These are phyloP conservation scores for Murina feae DNA, from an alignment of 2,113 vertebrate species.

Conservation along the genomic window DNA sequence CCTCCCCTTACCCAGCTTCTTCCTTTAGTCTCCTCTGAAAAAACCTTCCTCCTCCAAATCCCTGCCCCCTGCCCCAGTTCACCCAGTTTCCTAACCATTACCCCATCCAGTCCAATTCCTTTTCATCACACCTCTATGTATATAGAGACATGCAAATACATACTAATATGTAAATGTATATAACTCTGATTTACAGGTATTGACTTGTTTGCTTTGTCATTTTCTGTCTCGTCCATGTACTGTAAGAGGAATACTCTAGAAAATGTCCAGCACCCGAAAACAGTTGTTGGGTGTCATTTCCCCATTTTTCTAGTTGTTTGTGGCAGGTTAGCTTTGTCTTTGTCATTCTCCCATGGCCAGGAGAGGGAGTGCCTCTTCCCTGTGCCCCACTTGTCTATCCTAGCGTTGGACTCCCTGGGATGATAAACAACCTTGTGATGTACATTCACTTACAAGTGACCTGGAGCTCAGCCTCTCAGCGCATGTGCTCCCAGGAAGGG, in stretches of 20 bases:
- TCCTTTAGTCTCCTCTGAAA: background rate
- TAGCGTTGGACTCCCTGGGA: background rate
- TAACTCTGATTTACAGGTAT: background rate
- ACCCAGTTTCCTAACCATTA: background rate
- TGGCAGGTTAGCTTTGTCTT: background rate
- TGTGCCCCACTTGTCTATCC: background rate
- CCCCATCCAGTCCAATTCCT: background rate
- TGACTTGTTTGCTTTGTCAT: background rate
- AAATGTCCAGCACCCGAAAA: background rate
- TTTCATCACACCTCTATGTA: background rate
- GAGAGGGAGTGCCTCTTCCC: background rate
- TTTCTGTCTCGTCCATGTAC: background rate
- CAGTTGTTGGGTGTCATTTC: background rate
- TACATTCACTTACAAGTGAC: too few species aligned
- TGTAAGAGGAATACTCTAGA: background rate
- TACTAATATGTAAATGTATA: background rate
- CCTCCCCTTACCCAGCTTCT: background rate
- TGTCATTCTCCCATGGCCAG: background rate
- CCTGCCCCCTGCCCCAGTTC: background rate
- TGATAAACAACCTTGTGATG: background rate
- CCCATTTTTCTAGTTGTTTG: background rate
- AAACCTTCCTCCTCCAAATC: background rate
- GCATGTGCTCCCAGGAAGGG: background rate
- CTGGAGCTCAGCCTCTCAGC: background rate
- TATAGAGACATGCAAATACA: background rate